Base-by-base conservation (phyloP, 2,888 invertebrate species). In the Tinea semifulvella region DNA sequence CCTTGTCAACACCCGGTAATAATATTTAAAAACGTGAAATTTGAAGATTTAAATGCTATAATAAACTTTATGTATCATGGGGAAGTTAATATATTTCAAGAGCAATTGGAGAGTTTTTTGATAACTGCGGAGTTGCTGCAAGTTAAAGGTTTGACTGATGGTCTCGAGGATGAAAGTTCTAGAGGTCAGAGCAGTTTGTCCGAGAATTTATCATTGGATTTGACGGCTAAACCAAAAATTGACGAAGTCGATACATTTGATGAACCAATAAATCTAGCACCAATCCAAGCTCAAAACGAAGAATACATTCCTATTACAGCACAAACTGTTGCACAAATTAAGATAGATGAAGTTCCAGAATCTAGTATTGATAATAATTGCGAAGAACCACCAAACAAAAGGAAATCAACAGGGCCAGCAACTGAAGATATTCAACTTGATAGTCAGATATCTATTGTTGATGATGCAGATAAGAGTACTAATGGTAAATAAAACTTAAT, bases 41-140 rank as follows among this genome's bases (percentile, higher is more conserved):
- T 84, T 56, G 88, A 88, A 53, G 92, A 92, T 69, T 82, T 92
- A 54, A 86, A 87, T 58, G 90, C 91, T 10, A 85, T 92, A 49
- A 84, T 92, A 27, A 88, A 90, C 60, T 92, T 92, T 56, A 91
- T 92, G 88, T 92, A 92, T 58, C 89, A 86, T 65, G 92, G 92
- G 46, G 91, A 92, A 75, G 91, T 92, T 5, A 91, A 90, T 55
- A 90, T 92, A 36, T 86, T 88, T 54, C 91, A 91, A 63, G 90
- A 91, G 60, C 89, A 90, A 50, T 68, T 91, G 54, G 87, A 89
- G 52, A 90, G 90, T 47, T 91, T 91, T 71, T 77, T 91, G 43
- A 88, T 88, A 54, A 90, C 91, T 13, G 91, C 91, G 3, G 91
- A 91, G 65, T 70, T 90, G 50, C 68, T 91, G 55, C 89, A 90